These are phyloP conservation scores for Arvicanthis niloticus DNA, from an alignment of 2,113 vertebrate genomes.

Conservation along the genomic window DNA sequence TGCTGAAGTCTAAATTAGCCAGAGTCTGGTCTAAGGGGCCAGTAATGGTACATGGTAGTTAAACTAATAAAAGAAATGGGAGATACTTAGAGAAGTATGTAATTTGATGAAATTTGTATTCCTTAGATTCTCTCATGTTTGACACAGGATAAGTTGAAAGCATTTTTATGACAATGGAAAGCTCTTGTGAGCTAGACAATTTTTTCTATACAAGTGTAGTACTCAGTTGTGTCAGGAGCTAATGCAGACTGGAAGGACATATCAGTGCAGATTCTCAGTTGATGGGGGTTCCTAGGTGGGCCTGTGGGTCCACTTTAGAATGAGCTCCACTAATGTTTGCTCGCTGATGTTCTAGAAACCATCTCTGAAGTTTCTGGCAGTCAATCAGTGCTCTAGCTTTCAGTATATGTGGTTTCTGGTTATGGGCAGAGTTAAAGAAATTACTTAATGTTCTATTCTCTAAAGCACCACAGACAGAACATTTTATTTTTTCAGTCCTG, in stretches of 20 bases:
- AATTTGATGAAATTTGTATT: background rate
- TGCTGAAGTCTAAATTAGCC: background rate
- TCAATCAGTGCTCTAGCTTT: background rate
- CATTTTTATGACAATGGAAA: background rate
- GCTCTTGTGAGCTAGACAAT: background rate
- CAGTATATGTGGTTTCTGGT: conserved; percentile 10
- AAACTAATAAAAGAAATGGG: conserved; percentile 2
- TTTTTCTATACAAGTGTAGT: background rate
- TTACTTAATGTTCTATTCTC: conserved; percentile 38
- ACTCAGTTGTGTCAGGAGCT: background rate
- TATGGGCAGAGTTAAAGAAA: background rate
- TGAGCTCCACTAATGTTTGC: background rate
- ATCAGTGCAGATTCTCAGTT: background rate
- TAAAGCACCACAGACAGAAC: conserved; percentile 37
- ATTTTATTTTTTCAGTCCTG: conserved; percentile 47
- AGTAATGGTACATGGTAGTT: background rate
- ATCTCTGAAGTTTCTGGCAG: conserved; percentile 40
- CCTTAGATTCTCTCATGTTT: conserved; percentile 43
- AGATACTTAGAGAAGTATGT: conserved; percentile 30
- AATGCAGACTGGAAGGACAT: background rate
- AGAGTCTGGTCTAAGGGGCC: background rate
- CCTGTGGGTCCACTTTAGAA: conserved; percentile 39
- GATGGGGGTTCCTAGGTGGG: background rate
- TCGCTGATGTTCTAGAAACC: background rate
- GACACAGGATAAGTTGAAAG: background rate